These are phyloP conservation scores for Peucedramus taeniatus DNA, from an alignment of 2,113 vertebrate genomes.

Conservation along the genomic window DNA sequence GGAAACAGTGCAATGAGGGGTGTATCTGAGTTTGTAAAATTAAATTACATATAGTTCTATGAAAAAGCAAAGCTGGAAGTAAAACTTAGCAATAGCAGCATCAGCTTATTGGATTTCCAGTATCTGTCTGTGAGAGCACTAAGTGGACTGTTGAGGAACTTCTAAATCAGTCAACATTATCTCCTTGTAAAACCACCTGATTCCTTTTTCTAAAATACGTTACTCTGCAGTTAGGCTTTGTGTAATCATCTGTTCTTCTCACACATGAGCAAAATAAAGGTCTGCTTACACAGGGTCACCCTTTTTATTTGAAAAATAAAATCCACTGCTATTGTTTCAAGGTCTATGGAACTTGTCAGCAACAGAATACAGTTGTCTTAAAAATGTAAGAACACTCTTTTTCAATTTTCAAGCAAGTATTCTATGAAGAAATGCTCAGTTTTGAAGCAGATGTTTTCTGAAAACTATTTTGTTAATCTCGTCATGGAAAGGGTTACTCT, in stretches of 20 bases:
- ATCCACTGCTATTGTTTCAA: background rate
- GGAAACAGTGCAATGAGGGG: background rate
- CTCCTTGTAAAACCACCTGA: background rate
- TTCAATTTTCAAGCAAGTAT: background rate
- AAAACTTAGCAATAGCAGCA: background rate
- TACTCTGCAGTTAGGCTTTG: background rate
- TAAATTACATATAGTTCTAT: background rate
- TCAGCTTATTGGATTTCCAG: background rate
- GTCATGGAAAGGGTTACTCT: background rate
- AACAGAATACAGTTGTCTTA: background rate
- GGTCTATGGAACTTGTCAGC: background rate
- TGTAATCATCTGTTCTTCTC: background rate
- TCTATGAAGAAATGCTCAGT: background rate
- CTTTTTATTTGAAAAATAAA: background rate
- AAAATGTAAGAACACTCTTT: background rate
- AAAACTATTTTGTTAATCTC: background rate
- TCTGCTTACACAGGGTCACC: background rate
- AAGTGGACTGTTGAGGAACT: background rate
- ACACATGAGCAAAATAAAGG: background rate
- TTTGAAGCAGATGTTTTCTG: background rate
- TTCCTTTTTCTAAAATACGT: background rate
- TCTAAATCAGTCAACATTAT: background rate
- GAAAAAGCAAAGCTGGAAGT: background rate
- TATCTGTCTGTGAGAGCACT: background rate
- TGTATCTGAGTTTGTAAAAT: accelerated